Evolutionary conservation across 2,888 invertebrate species (phyloP).

Genomic region (Temnothorax rugatulus): DNA sequence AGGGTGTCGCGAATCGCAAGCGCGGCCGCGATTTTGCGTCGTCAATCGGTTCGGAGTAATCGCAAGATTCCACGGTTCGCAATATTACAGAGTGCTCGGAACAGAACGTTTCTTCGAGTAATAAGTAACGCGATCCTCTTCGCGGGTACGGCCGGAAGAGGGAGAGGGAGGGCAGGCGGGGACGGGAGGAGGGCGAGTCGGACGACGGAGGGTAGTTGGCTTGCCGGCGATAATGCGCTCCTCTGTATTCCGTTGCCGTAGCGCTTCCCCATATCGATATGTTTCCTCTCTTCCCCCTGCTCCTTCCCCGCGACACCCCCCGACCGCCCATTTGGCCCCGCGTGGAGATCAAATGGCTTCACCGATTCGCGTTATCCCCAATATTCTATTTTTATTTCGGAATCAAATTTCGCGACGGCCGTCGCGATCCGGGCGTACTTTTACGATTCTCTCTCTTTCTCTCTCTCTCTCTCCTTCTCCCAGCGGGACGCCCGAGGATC

Average conservation of each 20-base stretch:
- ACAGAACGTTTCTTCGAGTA: slow-evolving; percentile 77
- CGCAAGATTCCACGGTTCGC: slow-evolving; percentile 59
- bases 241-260: slow-evolving; percentile 85
- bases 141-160: slow-evolving; percentile 64
- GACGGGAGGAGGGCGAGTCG: neutral
- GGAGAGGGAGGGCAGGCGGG: neutral
- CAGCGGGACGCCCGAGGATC: slow-evolving; percentile 31
- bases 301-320: slow-evolving; percentile 55
- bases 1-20: slow-evolving; percentile 47
- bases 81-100: slow-evolving; percentile 74
- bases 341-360: slow-evolving; percentile 86
- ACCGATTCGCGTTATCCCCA: slow-evolving; percentile 86
- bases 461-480: neutral
- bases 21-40: slow-evolving; percentile 58
- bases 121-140: slow-evolving; percentile 76
- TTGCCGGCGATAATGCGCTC: slow-evolving; percentile 84
- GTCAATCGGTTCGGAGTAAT: slow-evolving; percentile 72
- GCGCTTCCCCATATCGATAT: slow-evolving; percentile 85
- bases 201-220: slow-evolving; percentile 75
- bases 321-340: slow-evolving; percentile 76
- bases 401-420: slow-evolving; percentile 84
- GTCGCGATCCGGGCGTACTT: slow-evolving; percentile 61
- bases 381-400: slow-evolving; percentile 85
- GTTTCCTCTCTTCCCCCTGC: slow-evolving; percentile 71
- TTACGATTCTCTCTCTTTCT: slow-evolving; percentile 63